A percentile compares a stretch with the other conserved stretches of the same genome.
phyloP scores from a whole-genome alignment of 2,888 invertebrate genomes.

The Orchesellides sinensis region DNA sequence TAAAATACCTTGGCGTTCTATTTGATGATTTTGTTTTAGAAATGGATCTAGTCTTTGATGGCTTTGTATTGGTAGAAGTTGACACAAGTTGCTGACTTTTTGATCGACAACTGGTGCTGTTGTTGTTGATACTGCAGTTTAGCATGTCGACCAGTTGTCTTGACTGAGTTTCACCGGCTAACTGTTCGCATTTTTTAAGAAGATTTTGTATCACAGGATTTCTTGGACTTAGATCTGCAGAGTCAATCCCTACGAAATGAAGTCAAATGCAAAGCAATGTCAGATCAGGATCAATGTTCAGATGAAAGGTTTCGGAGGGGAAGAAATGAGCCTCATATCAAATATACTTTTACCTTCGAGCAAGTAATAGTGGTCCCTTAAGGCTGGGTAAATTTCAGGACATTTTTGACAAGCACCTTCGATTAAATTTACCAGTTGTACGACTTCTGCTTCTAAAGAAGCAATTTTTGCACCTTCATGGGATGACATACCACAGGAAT shows the following conservation, averaged over 20 bases:
- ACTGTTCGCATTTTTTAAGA: slow-evolving; percentile 46
- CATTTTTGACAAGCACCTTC: slow-evolving; percentile 68
- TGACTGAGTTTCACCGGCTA: slow-evolving; percentile 32
- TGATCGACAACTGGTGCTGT: background rate
- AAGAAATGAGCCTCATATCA: too few species aligned
- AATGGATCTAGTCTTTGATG: background rate
- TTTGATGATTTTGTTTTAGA: slow-evolving; percentile 6
- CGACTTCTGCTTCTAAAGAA: slow-evolving; percentile 64
- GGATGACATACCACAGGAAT: background rate
- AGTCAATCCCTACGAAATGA: slow-evolving; percentile 6
- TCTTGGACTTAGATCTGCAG: slow-evolving; percentile 27
- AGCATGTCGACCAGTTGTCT: slow-evolving; percentile 37
- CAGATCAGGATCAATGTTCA: background rate
- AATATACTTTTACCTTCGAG: slow-evolving; percentile 46
- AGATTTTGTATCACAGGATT: slow-evolving; percentile 49
- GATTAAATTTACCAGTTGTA: slow-evolving; percentile 62
- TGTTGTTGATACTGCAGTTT: background rate
- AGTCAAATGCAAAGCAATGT: background rate
- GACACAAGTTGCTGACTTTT: slow-evolving; percentile 28
- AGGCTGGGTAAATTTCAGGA: slow-evolving; percentile 57
- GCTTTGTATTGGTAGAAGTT: slow-evolving; percentile 5
- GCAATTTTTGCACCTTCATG: slow-evolving; percentile 43
- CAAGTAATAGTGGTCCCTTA: slow-evolving; percentile 64
- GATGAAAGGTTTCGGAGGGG: background rate
- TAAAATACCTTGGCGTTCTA: slow-evolving; percentile 19